Base-by-base conservation (phyloP, 1,140 invertebrate species). In the Acromyrmex echinatior region DNA sequence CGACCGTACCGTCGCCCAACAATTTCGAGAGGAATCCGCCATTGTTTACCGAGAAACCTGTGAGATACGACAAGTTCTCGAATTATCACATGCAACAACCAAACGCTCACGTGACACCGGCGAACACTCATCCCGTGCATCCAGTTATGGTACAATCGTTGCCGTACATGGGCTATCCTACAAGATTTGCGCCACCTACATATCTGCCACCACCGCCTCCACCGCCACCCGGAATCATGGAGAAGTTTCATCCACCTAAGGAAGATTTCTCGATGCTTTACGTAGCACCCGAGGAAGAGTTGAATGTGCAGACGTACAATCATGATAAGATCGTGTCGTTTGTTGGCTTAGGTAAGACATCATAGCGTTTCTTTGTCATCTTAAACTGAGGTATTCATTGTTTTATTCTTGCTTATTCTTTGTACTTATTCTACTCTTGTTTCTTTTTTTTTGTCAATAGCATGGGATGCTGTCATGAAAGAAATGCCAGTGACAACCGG, bases 301-400 rank as follows among this genome's bases (percentile, higher is more conserved):
- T 93, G 58, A 93, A 94, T 78, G 91, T 94, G 85, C 93, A 94
- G 56, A 94, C 92, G 85, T 95, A 95, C 91, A 96, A 96, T 90
- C 95, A 97, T 90, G 96, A 96, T 88, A 97, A 96, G 92, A 96
- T 97, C 92, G 96, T 97, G 77, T 96, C 96, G 90, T 97, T 96
- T 92, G 96, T 97, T 88, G 96, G 96, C 70, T 89, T 95, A 89
- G 96, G 97, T 97, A 90, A 95, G 96, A 94, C 7, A 25, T 9
- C 28, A 12, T 35, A 35, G 4, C 5, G 28, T 60, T 39, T 21
- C 21, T 35, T 51, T 28, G 21, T 62, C 18, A 58, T 58, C 25
- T 28, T 65, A 25, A 70, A 70, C 31, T 18, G 12, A 25, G 35
- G 7, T 39, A 39, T 9, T 39, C 7, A 14, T 66, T 66, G 28